Evolutionary conservation across 2,797 vertebrate species (phyloP).

Genomic region (Psittacula derbiana): DNA sequence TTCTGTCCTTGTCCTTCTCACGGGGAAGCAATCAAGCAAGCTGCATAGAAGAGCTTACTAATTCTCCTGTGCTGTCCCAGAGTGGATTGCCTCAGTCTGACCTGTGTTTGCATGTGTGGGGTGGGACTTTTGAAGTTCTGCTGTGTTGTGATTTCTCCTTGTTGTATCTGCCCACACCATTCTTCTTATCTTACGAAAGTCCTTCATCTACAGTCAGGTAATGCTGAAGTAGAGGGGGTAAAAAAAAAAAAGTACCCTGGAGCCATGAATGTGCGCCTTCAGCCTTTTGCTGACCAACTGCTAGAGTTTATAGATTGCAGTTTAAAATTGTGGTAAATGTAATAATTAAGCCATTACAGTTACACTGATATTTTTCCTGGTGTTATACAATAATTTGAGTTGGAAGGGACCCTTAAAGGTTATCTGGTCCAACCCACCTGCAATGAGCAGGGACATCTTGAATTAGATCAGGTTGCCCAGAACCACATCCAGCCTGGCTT

Average conservation of each 20-base stretch:
- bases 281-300: background rate
- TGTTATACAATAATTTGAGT: background rate
- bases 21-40: background rate
- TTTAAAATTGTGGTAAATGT: background rate
- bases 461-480: background rate
- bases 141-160: background rate
- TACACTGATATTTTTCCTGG: background rate
- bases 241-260: background rate
- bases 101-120: background rate
- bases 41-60: background rate
- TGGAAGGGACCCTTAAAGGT: background rate
- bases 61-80: background rate
- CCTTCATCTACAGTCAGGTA: background rate
- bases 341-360: background rate
- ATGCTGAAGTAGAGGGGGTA: background rate
- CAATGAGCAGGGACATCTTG: background rate
- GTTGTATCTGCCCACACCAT: rapidly evolving
- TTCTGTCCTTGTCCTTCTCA: background rate
- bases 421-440: background rate
- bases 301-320: background rate
- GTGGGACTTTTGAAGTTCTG: background rate
- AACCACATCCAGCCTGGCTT: background rate
- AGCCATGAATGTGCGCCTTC: background rate
- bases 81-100: background rate
- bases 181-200: background rate